Conservation (phyloP, 2,888 invertebrate genomes). For the Zootermopsis nevadensis region DNA sequence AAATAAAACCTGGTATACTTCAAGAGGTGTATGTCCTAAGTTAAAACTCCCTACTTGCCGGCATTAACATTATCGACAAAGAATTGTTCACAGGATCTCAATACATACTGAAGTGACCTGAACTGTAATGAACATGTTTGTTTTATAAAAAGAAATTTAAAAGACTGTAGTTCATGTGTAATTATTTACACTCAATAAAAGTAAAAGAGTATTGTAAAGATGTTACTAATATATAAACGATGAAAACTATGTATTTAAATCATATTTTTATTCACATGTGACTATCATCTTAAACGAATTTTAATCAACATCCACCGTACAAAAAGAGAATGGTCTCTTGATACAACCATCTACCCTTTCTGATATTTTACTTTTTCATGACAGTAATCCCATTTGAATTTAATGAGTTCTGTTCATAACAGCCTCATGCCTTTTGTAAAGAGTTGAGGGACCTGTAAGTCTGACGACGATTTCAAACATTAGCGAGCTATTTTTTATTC, state of each 20-base stretch:
- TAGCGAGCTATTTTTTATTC: neutral
- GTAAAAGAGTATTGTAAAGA: neutral
- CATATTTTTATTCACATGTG: neutral
- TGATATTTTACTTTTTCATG: neutral
- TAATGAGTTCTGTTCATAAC: slow-evolving; percentile 43
- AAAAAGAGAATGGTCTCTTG: neutral
- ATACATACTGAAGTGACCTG: too few species aligned
- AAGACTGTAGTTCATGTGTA: neutral
- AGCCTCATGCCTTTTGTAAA: neutral
- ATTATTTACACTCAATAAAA: neutral
- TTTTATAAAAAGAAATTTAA: too few species aligned
- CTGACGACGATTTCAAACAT: neutral
- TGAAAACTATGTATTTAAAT: neutral
- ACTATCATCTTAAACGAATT: neutral
- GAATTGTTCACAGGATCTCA: too few species aligned
- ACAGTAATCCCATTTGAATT: slow-evolving; percentile 47
- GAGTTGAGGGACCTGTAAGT: neutral
- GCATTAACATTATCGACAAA: too few species aligned
- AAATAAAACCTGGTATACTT: too few species aligned
- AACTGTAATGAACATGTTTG: too few species aligned
- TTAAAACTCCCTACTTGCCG: too few species aligned
- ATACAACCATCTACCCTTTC: neutral
- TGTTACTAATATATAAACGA: neutral
- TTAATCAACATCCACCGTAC: neutral
- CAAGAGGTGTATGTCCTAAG: too few species aligned